Base-by-base conservation (phyloP, 2,888 invertebrate species). In the Phyto melanocephala region DNA sequence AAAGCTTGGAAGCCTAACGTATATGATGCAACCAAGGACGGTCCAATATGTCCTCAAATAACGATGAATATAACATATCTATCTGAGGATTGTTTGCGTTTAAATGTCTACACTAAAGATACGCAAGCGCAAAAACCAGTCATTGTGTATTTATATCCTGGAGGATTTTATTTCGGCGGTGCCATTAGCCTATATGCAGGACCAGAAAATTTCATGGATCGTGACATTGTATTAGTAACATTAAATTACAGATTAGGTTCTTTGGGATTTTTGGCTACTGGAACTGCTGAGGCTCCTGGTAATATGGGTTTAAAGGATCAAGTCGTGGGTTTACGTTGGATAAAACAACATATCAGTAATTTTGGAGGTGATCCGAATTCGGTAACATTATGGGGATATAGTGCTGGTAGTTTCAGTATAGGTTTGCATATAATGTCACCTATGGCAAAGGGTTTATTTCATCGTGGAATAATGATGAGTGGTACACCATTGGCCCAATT, bases 241-340 rank as follows among this genome's bases (percentile, higher is more conserved):
- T 89, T 94, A 22, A 94, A 94, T 89, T 94, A 94, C 87, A 91
- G 95, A 1, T 88, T 95, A 24, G 90, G 88, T 3, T 86, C 87
- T 0, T 81, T 89, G 92, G 94, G 94, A 4, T 94, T 93, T 87
- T 86, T 94, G 54, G 93, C 93, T 84, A 94, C 94, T 0, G 94
- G 94, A 0, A 94, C 93, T 71, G 91, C 92, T 17, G 90, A 92
- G 24, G 94, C 94, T 0, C 94, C 95, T 0, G 95, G 95, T 6
- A 95, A 95, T 89, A 92, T 93, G 45, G 95, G 94, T 0, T 89
- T 94, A 50, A 95, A 95, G 87, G 95, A 95, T 88, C 95, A 95
- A 90, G 94, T 95, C 0, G 88, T 91, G 1, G 94, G 93, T 0
- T 88, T 95, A 60, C 92, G 93, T 85, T 95, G 95, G 95, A 91